Evolutionary conservation across 2,888 invertebrate species (phyloP).

Genomic region (Acronicta psi): DNA sequence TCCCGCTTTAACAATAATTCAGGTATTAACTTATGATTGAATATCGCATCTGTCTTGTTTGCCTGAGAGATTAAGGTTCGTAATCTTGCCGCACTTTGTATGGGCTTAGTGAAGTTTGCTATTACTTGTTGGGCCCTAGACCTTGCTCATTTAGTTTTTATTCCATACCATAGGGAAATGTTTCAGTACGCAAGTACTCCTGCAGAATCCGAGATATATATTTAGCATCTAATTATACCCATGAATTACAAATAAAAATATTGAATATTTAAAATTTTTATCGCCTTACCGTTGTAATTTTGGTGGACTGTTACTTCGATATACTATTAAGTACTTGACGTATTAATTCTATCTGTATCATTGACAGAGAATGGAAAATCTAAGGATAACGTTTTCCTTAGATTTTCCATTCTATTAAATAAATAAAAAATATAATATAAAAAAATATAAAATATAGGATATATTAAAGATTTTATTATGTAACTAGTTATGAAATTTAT

Average conservation of each 20-base stretch:
- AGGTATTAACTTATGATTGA: no score
- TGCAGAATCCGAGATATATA: no score
- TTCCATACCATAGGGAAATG: conserved; percentile 8
- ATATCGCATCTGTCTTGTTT: no score
- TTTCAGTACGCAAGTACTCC: not conserved
- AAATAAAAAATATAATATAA: conserved; percentile 6
- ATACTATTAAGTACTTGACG: conserved; percentile 23
- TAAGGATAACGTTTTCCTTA: conserved; percentile 6
- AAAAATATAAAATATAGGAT: conserved; percentile 10
- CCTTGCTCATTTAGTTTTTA: conserved; percentile 4
- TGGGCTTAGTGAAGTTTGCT: not conserved
- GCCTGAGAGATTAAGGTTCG: not conserved
- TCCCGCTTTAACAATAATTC: no score
- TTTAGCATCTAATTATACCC: not conserved
- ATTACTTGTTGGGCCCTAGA: conserved; percentile 3
- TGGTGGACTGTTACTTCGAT: conserved; percentile 14
- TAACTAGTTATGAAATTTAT: not conserved
- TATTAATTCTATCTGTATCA: conserved; percentile 6
- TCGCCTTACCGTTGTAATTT: not conserved
- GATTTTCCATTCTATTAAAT: no score
- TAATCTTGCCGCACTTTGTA: conserved; percentile 4
- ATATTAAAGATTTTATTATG: conserved; percentile 27
- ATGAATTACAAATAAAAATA: no score
- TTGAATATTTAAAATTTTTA: not conserved
- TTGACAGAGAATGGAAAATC: not conserved